phyloP scores from a whole-genome alignment of 2,797 vertebrate genomes.

The Mus spretus region DNA sequence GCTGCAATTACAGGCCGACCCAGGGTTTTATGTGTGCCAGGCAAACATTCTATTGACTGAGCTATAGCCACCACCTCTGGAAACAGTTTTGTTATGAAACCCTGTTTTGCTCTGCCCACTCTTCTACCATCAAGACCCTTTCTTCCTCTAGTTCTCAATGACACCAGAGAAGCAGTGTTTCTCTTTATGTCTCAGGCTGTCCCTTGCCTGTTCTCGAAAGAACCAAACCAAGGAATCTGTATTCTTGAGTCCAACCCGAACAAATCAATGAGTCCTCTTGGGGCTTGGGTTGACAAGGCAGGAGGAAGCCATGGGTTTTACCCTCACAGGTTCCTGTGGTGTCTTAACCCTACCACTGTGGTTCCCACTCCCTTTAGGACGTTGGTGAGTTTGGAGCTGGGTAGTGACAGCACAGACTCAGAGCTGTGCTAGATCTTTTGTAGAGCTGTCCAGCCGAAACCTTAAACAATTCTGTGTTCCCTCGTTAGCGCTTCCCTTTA shows the following conservation, averaged over 20 bases:
- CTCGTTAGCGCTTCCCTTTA: background rate
- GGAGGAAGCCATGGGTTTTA: background rate
- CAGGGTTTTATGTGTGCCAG: background rate
- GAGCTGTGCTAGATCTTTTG: background rate
- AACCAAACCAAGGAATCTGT: background rate
- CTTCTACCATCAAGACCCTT: background rate
- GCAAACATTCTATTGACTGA: background rate
- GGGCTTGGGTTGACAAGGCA: too few species aligned
- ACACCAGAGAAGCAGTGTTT: background rate
- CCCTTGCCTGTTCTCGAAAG: background rate
- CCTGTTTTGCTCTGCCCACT: background rate
- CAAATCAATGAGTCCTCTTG: background rate
- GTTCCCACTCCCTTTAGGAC: background rate
- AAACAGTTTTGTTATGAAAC: background rate
- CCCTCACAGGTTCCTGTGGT: background rate
- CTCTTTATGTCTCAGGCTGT: background rate
- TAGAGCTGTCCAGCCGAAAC: background rate
- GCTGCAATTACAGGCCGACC: background rate
- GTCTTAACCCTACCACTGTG: background rate
- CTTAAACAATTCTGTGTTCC: background rate
- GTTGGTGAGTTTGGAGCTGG: background rate
- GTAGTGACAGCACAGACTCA: background rate
- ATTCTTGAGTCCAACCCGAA: background rate
- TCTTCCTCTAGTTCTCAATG: background rate
- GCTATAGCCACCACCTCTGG: background rate